A percentile compares a stretch with the other conserved stretches of the same genome.
These are phyloP conservation scores for Drosophila busckii DNA, from an alignment of 1,140 invertebrate genomes.

Conservation along the genomic window DNA sequence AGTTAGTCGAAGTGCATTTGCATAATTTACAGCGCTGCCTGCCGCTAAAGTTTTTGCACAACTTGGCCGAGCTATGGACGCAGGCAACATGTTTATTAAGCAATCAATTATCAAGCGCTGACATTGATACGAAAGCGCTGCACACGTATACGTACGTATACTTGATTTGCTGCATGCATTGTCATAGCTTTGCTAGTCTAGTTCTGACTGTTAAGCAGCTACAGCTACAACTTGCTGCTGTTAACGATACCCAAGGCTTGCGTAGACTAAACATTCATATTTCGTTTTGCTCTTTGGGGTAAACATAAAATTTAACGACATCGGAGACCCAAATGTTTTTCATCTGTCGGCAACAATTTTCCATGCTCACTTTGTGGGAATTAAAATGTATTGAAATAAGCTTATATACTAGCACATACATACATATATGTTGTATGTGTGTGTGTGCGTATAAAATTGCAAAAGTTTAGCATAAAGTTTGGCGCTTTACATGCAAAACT, in stretches of 20 bases:
- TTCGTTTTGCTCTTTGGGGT: slow-evolving; percentile 30
- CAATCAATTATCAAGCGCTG: slow-evolving; percentile 62
- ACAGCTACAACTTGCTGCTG: slow-evolving; percentile 17
- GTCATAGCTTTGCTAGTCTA: background rate
- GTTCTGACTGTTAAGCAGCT: slow-evolving; percentile 21
- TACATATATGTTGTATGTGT: background rate
- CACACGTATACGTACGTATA: slow-evolving; percentile 25
- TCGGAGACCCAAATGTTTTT: slow-evolving; percentile 32
- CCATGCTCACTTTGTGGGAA: slow-evolving; percentile 58
- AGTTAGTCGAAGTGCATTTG: slow-evolving; percentile 59
- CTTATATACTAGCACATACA: background rate
- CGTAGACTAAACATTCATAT: slow-evolving; percentile 31
- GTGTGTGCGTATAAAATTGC: slow-evolving; percentile 32
- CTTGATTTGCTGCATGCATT: slow-evolving; percentile 42
- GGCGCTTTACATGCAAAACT: slow-evolving; percentile 69
- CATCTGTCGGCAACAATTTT: slow-evolving; percentile 55
- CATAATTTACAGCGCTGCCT: slow-evolving; percentile 57
- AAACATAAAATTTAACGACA: slow-evolving; percentile 65
- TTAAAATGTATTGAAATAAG: slow-evolving; percentile 55
- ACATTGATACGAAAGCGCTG: no score
- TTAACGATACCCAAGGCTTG: slow-evolving; percentile 49
- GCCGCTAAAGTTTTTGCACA: slow-evolving; percentile 60
- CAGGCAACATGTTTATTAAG: slow-evolving; percentile 59
- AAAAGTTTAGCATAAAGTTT: slow-evolving; percentile 73
- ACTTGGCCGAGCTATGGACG: slow-evolving; percentile 55